phyloP scores from a whole-genome alignment of 2,113 vertebrate genomes.

The Saccopteryx leptura region DNA sequence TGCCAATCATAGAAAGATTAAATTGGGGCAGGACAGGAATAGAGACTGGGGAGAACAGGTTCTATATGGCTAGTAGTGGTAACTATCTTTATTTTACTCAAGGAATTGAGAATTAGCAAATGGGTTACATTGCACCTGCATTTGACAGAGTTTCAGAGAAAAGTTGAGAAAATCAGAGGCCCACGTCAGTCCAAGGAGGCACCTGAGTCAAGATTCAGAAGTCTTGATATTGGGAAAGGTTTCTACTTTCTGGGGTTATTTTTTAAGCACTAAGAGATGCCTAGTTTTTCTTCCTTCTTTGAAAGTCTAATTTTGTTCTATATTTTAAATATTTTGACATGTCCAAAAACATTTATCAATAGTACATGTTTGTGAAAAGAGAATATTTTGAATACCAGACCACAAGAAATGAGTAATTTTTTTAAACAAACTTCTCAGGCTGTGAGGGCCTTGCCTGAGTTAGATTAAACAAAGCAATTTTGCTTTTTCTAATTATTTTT shows the following conservation, averaged over 20 bases:
- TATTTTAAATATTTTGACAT: neutral
- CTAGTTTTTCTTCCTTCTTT: neutral
- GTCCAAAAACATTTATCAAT: neutral
- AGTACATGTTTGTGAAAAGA: neutral
- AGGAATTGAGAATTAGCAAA: neutral
- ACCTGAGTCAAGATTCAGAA: neutral
- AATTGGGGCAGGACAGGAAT: rapidly evolving
- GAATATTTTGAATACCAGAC: neutral
- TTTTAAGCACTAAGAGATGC: neutral
- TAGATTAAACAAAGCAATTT: neutral
- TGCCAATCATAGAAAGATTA: neutral
- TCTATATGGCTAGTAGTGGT: neutral
- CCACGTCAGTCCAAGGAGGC: neutral
- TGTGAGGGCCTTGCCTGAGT: neutral
- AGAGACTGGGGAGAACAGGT: neutral
- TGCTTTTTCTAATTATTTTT: conserved; percentile 58
- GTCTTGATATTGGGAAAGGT: neutral
- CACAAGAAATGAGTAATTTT: neutral
- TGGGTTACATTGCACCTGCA: neutral
- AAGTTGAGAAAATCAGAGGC: neutral
- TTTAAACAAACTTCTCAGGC: neutral
- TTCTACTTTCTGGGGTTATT: neutral
- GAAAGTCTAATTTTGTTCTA: neutral
- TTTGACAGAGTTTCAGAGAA: neutral
- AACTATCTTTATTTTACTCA: neutral